Base-by-base conservation (phyloP, 2,888 invertebrate genomes). In the Limnephilus marmoratus region DNA sequence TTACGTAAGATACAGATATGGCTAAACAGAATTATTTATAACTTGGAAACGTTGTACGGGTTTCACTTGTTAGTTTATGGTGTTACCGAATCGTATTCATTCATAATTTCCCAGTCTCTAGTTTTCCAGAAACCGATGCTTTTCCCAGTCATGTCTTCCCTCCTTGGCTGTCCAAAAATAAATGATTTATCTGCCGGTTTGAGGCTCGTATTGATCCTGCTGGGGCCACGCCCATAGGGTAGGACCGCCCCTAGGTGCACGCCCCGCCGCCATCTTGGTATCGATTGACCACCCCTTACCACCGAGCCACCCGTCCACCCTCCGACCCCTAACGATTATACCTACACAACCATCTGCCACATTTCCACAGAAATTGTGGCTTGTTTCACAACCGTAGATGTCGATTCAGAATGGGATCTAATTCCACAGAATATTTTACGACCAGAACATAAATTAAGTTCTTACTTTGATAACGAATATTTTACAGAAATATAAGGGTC, bases 181-280 rank as follows among this genome's bases (percentile, higher is more conserved):
- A 92, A 92, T 92, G 92, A 92, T 92, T 92, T 92, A 92, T 89
- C 80, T 85, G 31, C 49, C 9, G 4, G 49, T 34, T 90, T 45
- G 81, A 49, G 91, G 82, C 68, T 68, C 34, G 93, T 93, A 93
- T 93, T 93, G 93, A 93, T 93, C 93, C 68, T 87, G 82, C 82
- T 89, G 29, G 37, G 53, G 83, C 90, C 90, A 90, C 91, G 93
- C 92, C 90, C n/a, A 31, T 15, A 15, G 37, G 37, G 34, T 68
- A 24, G 68, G 34, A 29, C 88, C 68, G 68, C 88, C 80, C 53
- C 31, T 15, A 4, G n/a, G 41, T 5, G 7, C 90, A 18, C 81
- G 37, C 81, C 90, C 81, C 24, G 13, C 89, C 90, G 90, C 90
- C 90, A 90, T 90, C 29, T 81, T 81, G 82, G 29, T 90, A 90